phyloP scores from a whole-genome alignment of 2,113 vertebrate species.

The Apaloderma vittatum region DNA sequence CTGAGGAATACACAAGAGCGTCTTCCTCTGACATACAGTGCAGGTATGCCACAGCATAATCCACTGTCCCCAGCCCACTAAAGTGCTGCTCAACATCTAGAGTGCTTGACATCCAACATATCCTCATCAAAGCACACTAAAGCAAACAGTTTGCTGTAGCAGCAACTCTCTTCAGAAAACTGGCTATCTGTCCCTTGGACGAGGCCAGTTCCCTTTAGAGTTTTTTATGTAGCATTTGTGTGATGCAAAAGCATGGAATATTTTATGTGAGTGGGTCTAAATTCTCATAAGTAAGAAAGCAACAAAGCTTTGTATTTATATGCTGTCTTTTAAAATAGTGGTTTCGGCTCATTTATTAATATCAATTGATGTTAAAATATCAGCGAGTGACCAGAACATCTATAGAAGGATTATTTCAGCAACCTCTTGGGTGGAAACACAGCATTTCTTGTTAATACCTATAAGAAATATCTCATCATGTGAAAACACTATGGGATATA shows the following conservation, averaged over 20 bases:
- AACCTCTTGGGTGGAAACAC: not conserved
- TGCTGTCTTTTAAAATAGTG: not conserved
- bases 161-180: not conserved
- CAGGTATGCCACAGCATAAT: not conserved
- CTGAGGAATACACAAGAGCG: not conserved
- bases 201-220: not conserved
- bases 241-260: not conserved
- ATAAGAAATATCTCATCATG: not conserved
- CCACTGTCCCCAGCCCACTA: not conserved
- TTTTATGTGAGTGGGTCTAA: not conserved
- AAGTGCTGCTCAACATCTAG: not conserved
- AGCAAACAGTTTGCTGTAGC: not conserved
- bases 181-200: not conserved
- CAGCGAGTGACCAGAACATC: not conserved
- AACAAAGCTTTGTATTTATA: not conserved
- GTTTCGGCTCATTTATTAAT: not conserved
- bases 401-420: not conserved
- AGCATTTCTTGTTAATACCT: not conserved
- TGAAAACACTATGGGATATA: not conserved
- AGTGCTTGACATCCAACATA: slow-evolving; percentile 6
- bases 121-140: slow-evolving; percentile 42
- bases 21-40: not conserved
- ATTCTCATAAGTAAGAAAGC: not conserved
- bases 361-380: not conserved
- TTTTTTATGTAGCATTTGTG: not conserved